phyloP scores from a whole-genome alignment of 1,140 invertebrate genomes.

The Pseudachorutes palmiensis region DNA sequence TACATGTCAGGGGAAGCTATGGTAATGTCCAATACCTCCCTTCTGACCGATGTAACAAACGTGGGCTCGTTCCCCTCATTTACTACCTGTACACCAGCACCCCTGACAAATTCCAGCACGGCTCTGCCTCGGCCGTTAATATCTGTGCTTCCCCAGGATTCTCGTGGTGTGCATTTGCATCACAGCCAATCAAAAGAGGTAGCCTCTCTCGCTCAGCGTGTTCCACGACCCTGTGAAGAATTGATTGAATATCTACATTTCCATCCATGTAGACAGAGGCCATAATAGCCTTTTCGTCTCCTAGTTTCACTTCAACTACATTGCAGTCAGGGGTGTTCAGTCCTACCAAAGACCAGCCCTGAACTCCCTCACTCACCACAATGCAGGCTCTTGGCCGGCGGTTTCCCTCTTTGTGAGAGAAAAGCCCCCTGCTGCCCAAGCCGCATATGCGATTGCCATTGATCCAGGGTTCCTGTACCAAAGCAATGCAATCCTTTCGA shows the following conservation, averaged over 20 bases:
- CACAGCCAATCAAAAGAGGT: constrained; percentile 17
- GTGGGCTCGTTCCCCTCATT: constrained; percentile 21
- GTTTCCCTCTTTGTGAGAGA: neutral
- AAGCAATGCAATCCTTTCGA: neutral
- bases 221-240: neutral
- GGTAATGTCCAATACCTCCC: constrained; percentile 26
- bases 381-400: neutral
- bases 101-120: constrained; percentile 14
- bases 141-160: constrained; percentile 20
- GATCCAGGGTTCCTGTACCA: neutral
- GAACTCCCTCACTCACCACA: neutral
- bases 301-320: neutral
- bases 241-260: neutral
- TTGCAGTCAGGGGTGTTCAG: neutral
- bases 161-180: constrained; percentile 27
- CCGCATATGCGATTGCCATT: neutral
- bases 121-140: constrained; percentile 14
- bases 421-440: neutral
- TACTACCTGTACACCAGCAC: neutral
- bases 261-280: constrained; percentile 25
- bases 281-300: neutral
- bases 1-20: neutral
- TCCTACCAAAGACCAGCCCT: neutral
- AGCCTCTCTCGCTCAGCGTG: constrained; percentile 5
- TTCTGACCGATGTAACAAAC: constrained; percentile 9